phyloP scores from a whole-genome alignment of 2,113 vertebrate genomes.

The Gnathonemus longibarbis region DNA sequence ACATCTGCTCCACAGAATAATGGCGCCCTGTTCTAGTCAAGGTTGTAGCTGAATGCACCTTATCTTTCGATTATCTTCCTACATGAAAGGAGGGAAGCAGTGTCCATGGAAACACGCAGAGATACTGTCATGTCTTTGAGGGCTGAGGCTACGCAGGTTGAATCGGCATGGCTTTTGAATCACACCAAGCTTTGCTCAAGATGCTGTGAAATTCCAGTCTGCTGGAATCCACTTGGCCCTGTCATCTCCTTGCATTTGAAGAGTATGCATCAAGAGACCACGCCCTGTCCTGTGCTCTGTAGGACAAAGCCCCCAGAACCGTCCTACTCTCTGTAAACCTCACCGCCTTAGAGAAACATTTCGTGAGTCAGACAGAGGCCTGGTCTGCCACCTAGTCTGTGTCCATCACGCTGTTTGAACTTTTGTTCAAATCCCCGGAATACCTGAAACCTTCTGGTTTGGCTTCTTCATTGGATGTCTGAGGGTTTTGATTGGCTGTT shows the following conservation, averaged over 20 bases:
- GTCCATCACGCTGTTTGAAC: constrained; percentile 35
- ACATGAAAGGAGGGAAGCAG: constrained; percentile 3
- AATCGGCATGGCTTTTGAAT: background rate
- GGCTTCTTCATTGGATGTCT: constrained; percentile 13
- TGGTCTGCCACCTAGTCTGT: constrained; percentile 41
- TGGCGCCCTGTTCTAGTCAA: background rate
- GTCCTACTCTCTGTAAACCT: constrained; percentile 32
- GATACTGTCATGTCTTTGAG: constrained; percentile 29
- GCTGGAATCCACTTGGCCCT: constrained; percentile 1
- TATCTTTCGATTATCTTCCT: background rate
- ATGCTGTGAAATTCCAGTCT: background rate
- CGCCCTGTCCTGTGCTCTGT: constrained; percentile 43
- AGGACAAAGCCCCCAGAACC: constrained; percentile 41
- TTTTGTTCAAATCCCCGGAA: constrained; percentile 11
- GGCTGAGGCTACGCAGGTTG: background rate
- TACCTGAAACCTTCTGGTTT: background rate
- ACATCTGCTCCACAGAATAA: background rate
- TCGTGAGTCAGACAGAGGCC: constrained; percentile 37
- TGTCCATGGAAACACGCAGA: constrained; percentile 41
- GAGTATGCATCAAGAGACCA: constrained; percentile 27
- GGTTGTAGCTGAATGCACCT: background rate
- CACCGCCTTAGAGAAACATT: constrained; percentile 40
- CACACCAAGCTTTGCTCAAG: background rate
- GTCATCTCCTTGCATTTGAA: background rate
- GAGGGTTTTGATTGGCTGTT: constrained; percentile 42